These are phyloP conservation scores for Phorcus lineatus DNA, from an alignment of 2,888 invertebrate species.

Conservation along the genomic window DNA sequence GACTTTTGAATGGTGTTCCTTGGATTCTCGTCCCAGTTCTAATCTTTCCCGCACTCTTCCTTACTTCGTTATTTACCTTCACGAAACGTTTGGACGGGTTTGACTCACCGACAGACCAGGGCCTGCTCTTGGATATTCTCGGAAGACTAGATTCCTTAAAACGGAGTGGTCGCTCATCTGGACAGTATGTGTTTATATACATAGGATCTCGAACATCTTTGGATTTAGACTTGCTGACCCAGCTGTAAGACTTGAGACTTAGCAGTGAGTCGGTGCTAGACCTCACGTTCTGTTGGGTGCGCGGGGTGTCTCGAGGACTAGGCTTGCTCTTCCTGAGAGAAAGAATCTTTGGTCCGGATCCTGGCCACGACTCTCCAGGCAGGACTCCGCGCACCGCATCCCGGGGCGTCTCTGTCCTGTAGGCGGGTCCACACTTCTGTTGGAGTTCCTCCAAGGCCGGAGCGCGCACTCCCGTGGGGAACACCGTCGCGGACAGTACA, in stretches of 20 bases:
- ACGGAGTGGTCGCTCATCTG: slow-evolving; percentile 35
- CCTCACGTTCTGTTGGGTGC: neutral
- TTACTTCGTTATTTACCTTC: neutral
- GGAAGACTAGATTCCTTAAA: slow-evolving; percentile 26
- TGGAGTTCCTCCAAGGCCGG: slow-evolving; percentile 34
- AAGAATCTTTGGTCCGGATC: neutral
- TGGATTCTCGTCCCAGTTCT: neutral
- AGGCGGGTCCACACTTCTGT: neutral
- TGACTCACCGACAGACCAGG: slow-evolving; percentile 35
- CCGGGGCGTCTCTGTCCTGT: neutral
- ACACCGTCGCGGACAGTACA: slow-evolving; percentile 35
- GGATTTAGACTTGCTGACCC: neutral
- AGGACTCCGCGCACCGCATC: neutral
- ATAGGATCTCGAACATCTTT: slow-evolving; percentile 37
- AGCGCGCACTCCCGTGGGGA: slow-evolving; percentile 36
- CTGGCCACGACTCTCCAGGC: neutral
- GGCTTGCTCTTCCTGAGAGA: neutral
- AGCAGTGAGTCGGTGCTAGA: neutral
- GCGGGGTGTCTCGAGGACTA: neutral
- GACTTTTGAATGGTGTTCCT: neutral
- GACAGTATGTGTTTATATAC: slow-evolving; percentile 40
- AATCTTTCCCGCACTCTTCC: neutral
- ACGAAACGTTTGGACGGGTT: slow-evolving; percentile 28
- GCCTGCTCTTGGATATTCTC: slow-evolving; percentile 20
- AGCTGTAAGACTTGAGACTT: slow-evolving; percentile 5